These are phyloP conservation scores for Sebastes dallii DNA, from an alignment of 2,797 vertebrate species.

Conservation along the genomic window DNA sequence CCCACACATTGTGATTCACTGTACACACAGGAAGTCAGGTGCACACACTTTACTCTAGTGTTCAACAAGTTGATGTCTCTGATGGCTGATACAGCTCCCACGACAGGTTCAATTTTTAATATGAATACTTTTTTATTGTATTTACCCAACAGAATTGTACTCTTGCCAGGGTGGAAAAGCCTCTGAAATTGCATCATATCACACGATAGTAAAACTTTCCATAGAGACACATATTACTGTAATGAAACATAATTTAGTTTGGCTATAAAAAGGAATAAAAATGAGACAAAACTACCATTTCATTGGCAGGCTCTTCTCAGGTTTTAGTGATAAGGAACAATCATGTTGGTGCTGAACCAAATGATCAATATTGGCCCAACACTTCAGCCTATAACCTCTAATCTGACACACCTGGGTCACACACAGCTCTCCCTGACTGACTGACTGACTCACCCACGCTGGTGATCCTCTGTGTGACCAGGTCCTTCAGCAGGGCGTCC, in stretches of 20 bases:
- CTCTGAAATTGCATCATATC: not conserved
- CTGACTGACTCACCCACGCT: constrained; percentile 88
- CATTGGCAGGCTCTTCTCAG: not conserved
- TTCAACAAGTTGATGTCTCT: not conserved
- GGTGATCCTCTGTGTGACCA: constrained; percentile 89
- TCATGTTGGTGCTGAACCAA: not conserved
- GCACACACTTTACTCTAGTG: not conserved
- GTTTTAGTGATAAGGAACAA: not conserved
- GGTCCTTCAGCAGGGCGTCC: constrained; percentile 88
- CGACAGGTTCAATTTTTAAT: not conserved
- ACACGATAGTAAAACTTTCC: not conserved
- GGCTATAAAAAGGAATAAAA: not conserved
- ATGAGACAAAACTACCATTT: not conserved
- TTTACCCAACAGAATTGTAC: not conserved
- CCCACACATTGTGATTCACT: not conserved
- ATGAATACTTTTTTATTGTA: not conserved
- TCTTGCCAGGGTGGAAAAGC: not conserved
- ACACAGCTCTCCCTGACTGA: not conserved
- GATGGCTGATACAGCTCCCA: not conserved
- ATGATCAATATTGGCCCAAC: not conserved
- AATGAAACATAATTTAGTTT: too few relatives aligned
- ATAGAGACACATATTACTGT: not conserved
- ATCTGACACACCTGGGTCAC: not conserved
- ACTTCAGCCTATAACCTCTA: not conserved
- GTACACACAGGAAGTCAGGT: not conserved